Conservation (phyloP, 2,113 vertebrate species). For the Edolisoma coerulescens region DNA sequence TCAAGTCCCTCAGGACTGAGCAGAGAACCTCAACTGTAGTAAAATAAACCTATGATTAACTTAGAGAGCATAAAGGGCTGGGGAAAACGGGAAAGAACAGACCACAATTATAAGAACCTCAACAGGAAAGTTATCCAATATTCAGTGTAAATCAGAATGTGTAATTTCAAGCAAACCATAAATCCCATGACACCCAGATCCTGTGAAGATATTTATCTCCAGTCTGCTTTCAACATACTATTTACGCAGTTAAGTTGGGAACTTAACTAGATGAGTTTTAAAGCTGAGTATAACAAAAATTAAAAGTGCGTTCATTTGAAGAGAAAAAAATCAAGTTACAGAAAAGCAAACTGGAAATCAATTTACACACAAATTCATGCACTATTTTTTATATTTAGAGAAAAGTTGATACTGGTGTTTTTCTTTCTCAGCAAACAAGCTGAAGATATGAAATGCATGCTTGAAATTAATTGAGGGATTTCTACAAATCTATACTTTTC, state of each 20-base stretch:
- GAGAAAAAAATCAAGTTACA: background rate
- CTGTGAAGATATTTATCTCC: background rate
- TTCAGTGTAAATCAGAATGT: background rate
- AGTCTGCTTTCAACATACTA: background rate
- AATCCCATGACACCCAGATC: background rate
- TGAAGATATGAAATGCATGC: fast-evolving
- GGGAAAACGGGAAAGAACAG: background rate
- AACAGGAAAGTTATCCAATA: background rate
- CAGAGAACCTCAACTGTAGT: background rate
- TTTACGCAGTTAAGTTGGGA: background rate
- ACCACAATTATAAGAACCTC: background rate
- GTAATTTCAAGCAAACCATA: background rate
- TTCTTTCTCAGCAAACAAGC: background rate
- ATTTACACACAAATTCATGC: background rate
- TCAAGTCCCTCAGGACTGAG: background rate
- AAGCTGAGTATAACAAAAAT: background rate
- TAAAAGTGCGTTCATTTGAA: background rate
- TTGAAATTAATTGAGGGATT: background rate
- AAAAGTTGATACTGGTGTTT: fast-evolving
- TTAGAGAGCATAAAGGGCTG: background rate
- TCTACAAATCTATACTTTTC: background rate
- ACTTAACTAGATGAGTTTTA: constrained; percentile 15
- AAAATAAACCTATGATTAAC: background rate
- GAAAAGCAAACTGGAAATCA: background rate
- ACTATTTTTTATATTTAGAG: background rate